Base-by-base conservation (phyloP, 1,140 invertebrate genomes). In the Aradophagus sp. region DNA sequence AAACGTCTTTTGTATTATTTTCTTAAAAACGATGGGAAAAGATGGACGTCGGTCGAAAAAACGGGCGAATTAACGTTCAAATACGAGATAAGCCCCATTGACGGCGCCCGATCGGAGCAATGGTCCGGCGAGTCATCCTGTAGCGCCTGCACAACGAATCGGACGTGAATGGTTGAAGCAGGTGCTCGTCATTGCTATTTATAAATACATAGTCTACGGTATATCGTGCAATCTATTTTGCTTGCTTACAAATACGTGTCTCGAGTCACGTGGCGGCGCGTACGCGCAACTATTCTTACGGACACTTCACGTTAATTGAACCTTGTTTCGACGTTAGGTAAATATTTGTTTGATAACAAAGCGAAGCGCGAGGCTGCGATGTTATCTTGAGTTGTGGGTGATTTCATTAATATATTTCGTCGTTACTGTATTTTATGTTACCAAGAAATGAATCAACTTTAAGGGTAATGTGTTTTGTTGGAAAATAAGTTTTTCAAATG, bases 151-250 rank as follows among this genome's bases (percentile, higher is more conserved):
- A 29, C 35, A 38, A 48, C 19, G 36, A 36, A 48, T 42, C 68
- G 58, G 76, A 76, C 74, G 73, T 78, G 78, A 83, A 81, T 75
- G 74, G 75, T 56, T 78, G 47, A 50, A 74, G 77, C 81, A 84
- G 82, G 80, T 82, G 82, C 73, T 77, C 76, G 82, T 84, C 83
- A 84, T 74, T 70, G 70, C 81, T 84, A 84, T 83, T 84, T 84
- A 79, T 84, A 84, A 82, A 75, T 39, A 61, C 38, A 27, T 42
- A 44, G 66, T 52, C 50, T 38, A 56, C 55, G 35, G 59, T 77
- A 67, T 73, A 66, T 70, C 53, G 36, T 67, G 59, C 68, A 76
- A 71, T 66, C 74, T 79, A 75, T 76, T 76, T 74, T 77, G 53
- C 75, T 77, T 75, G 69, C 68, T 34, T 67, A 55, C 41, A 36